Percentiles rank a stretch among this genome's conserved stretches.
Evolutionary conservation across 2,888 invertebrate genomes (phyloP).

Genomic region (Eledone cirrhosa): DNA sequence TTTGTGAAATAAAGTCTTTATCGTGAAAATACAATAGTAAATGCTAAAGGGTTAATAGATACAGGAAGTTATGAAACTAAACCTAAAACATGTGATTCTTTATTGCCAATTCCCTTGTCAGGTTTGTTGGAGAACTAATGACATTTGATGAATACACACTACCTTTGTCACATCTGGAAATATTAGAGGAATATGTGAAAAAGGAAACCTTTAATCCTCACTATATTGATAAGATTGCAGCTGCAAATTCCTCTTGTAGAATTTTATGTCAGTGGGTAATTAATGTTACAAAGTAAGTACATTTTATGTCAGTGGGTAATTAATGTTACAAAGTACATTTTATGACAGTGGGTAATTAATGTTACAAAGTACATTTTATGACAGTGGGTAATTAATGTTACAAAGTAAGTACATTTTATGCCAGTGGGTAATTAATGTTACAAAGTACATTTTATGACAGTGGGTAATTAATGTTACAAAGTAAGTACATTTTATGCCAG

Average conservation of each 20-base stretch:
- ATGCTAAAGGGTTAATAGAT: no score
- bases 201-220: slow-evolving; percentile 64
- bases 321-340: no score
- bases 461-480: slow-evolving; percentile 66
- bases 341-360: no score
- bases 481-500: slow-evolving; percentile 36
- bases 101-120: slow-evolving; percentile 26
- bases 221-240: slow-evolving; percentile 57
- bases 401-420: no score
- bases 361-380: no score
- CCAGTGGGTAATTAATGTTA: no score
- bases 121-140: slow-evolving; percentile 65
- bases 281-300: slow-evolving; percentile 61
- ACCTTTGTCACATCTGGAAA: slow-evolving; percentile 61
- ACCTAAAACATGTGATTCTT: no score
- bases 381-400: no score
- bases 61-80: no score
- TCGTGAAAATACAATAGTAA: no score
- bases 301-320: background rate
- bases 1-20: no score
- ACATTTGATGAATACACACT: slow-evolving; percentile 65
- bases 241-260: slow-evolving; percentile 59
- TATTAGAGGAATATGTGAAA: slow-evolving; percentile 65
- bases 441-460: slow-evolving; percentile 64
- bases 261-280: slow-evolving; percentile 65